Evolutionary conservation across 2,113 vertebrate species (phyloP).

Genomic region (Hiodon alosoides): DNA sequence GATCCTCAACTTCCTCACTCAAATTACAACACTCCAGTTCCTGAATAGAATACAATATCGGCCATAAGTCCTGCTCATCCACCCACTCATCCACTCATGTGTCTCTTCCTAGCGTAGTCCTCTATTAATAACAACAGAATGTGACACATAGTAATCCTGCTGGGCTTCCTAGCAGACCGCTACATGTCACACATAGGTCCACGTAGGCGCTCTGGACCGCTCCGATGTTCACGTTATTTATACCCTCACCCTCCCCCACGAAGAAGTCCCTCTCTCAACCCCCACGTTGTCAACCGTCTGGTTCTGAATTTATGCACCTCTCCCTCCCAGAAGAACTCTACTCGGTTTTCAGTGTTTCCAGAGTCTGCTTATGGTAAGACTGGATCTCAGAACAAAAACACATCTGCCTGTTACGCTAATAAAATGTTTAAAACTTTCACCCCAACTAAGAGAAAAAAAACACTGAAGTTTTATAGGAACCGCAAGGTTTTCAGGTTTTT

Average conservation of each 20-base stretch:
- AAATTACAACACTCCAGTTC: neutral
- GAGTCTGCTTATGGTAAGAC: no score
- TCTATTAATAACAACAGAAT: conserved; percentile 16
- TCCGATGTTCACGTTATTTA: conserved; percentile 56
- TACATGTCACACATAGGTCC: conserved; percentile 44
- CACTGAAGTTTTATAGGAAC: no score
- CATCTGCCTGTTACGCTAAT: no score
- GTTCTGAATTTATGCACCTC: conserved; percentile 6
- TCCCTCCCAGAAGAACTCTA: neutral
- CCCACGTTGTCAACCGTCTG: conserved; percentile 25
- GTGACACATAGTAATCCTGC: conserved; percentile 13
- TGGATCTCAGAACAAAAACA: no score
- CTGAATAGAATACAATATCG: neutral
- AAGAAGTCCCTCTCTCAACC: conserved; percentile 6
- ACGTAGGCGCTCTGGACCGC: conserved; percentile 54
- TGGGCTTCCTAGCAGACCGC: conserved; percentile 13
- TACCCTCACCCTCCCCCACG: conserved; percentile 30
- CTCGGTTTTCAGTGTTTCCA: no score
- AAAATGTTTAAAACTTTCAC: no score
- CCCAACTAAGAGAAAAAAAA: no score
- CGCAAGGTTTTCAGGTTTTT: no score
- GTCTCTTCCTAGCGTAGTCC: neutral
- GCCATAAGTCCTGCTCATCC: neutral
- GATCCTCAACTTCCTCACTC: no score
- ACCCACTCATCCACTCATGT: neutral